Conservation (phyloP, 2,797 vertebrate genomes). For the Lithobates pipiens region DNA sequence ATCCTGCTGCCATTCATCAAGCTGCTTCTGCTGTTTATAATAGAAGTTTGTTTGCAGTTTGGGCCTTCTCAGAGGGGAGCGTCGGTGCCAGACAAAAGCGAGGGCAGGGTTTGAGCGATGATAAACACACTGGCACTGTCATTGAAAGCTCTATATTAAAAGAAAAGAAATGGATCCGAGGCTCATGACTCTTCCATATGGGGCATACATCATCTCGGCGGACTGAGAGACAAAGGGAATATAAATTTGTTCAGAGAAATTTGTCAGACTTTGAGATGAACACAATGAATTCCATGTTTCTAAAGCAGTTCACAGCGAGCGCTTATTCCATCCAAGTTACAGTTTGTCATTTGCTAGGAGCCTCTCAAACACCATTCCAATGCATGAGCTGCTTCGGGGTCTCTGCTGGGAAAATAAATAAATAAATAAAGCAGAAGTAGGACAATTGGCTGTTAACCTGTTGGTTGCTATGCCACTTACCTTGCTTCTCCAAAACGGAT, state of each 20-base stretch:
- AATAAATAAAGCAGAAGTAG: not conserved
- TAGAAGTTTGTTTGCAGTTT: conserved; percentile 30
- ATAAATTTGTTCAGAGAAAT: conserved; percentile 58
- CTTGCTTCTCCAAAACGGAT: not conserved
- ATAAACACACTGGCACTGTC: conserved; percentile 48
- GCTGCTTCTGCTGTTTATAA: not conserved
- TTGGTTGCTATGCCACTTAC: not conserved
- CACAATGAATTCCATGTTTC: conserved; percentile 62
- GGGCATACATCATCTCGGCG: conserved; percentile 55
- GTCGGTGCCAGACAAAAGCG: not conserved
- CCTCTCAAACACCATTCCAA: conserved; percentile 30
- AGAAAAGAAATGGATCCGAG: conserved; percentile 48
- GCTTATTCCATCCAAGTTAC: conserved; percentile 41
- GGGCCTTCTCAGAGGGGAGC: conserved; percentile 19
- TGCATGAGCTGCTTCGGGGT: conserved; percentile 24
- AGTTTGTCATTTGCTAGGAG: conserved; percentile 43
- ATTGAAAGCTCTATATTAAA: conserved; percentile 60
- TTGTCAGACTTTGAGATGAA: conserved; percentile 55
- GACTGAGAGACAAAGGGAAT: conserved; percentile 57
- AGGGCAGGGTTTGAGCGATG: conserved; percentile 37
- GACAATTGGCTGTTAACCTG: not conserved
- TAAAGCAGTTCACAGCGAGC: conserved; percentile 57
- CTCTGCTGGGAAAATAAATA: not conserved
- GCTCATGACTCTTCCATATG: conserved; percentile 59
- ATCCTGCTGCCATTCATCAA: conserved; percentile 42